A percentile compares a stretch with the other conserved stretches of the same genome.
Conservation (phyloP, 2,797 vertebrate species). For the Alca torda region DNA sequence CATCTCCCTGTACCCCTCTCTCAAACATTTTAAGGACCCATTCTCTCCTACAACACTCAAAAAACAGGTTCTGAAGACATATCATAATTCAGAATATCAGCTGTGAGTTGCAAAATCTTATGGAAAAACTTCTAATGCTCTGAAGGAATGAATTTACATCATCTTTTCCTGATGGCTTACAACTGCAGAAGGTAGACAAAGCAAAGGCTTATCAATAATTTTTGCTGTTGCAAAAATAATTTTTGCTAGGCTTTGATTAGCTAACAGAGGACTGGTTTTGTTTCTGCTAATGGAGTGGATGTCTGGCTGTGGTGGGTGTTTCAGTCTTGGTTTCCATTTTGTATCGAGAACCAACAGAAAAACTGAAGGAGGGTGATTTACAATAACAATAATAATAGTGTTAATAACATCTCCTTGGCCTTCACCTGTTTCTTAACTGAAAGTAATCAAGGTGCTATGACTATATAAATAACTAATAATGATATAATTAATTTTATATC, state of each 20-base stretch:
- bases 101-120: neutral
- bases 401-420: neutral
- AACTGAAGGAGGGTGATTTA: neutral
- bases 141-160: neutral
- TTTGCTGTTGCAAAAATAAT: neutral
- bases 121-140: neutral
- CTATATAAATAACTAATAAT: neutral
- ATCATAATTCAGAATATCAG: neutral
- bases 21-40: neutral
- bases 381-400: neutral
- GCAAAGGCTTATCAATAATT: neutral
- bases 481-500: neutral
- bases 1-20: neutral
- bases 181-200: neutral
- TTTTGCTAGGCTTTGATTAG: neutral
- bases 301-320: neutral
- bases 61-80: neutral
- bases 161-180: neutral
- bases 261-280: neutral
- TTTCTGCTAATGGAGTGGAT: neutral
- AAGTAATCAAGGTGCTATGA: conserved; percentile 5
- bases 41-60: neutral
- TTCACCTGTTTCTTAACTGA: neutral
- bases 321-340: conserved; percentile 4
- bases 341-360: neutral